Base-by-base conservation (phyloP, 2,113 vertebrate genomes). In the Entomyzon cyanotis region DNA sequence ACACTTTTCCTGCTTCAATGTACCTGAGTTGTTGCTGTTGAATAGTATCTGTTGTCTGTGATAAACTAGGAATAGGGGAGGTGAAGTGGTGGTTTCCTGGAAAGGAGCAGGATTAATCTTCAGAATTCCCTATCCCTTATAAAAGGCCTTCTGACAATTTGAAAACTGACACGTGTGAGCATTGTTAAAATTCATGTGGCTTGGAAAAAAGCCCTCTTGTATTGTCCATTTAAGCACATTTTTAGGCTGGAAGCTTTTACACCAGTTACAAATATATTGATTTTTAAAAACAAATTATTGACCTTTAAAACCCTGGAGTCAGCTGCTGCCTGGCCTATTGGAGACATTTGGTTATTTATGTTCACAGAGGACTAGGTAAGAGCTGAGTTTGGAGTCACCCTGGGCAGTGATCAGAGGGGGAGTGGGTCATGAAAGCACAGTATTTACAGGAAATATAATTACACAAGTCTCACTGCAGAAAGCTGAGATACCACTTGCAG, bases 261-360 rank as follows among this genome's bases (percentile, higher is more conserved):
- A 31, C 58, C 91, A 55, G 68, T 84, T 96, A 77, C 55, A 81
- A 87, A 82, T 81, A 68, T 27, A 94, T 86, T 86, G 85, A 94
- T 95, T 90, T 95, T 94, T 64, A 25, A 71, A 86, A 93, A 90
- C 16, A 83, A 95, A 78, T 83, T 84, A 92, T 95, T 96, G 92
- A 93, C 75, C 62, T 96, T 70, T 86, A 93, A 94, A 95, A 80
- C 56, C 37, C 79, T 44, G 52, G 71, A 86, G 79, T 56, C 85
- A 93, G 56, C 60, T 88, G 35, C 68, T 80, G 69, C 47, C 52
- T 71, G 76, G 41, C 50, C 84, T 74, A 2, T 33, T 83, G 87
- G 59, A 94, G 64, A 56, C 16, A 9, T 44, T 77, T 75, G 18
- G 22, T 63, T 93, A n/a, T 83, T 88, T 74, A 30, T 70, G 28